These are phyloP conservation scores for Blastobasis lacticolella DNA, from an alignment of 2,888 invertebrate species.

Conservation along the genomic window DNA sequence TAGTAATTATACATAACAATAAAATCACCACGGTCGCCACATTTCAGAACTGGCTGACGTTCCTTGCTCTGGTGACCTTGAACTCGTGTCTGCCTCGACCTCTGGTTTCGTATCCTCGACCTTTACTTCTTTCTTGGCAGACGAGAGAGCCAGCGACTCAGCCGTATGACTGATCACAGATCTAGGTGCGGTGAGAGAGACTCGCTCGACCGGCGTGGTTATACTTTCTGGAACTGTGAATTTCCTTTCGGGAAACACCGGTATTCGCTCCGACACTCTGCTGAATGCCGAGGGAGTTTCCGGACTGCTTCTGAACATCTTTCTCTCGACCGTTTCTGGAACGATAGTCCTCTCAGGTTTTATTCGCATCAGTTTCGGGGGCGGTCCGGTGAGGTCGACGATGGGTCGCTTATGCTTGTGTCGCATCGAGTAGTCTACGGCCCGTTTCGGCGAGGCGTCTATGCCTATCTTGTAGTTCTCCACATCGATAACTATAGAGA, in stretches of 20 bases:
- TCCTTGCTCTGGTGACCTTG: slow-evolving; percentile 50
- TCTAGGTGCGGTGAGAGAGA: slow-evolving; percentile 19
- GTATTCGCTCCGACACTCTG: slow-evolving; percentile 17
- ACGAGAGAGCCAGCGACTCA: slow-evolving; percentile 48
- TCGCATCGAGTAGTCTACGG: slow-evolving; percentile 62
- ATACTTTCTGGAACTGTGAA: slow-evolving; percentile 50
- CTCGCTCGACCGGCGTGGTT: slow-evolving; percentile 34
- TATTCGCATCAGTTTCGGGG: slow-evolving; percentile 40
- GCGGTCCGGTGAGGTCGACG: slow-evolving; percentile 39
- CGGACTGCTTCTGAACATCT: slow-evolving; percentile 17
- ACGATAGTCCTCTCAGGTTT: slow-evolving; percentile 26
- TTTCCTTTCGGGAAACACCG: slow-evolving; percentile 27
- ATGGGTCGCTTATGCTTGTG: slow-evolving; percentile 54
- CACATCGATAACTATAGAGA: slow-evolving; percentile 65
- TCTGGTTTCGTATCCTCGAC: slow-evolving; percentile 15
- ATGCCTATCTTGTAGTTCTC: slow-evolving; percentile 67
- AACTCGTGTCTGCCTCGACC: slow-evolving; percentile 39
- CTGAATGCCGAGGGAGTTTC: slow-evolving; percentile 43
- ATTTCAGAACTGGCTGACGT: slow-evolving; percentile 47
- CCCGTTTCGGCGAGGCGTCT: slow-evolving; percentile 63
- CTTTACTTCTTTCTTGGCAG: slow-evolving; percentile 17
- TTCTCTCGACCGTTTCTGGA: slow-evolving; percentile 15
- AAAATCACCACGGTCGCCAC: slow-evolving; percentile 62
- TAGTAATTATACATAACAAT: neutral
- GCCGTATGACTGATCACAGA: slow-evolving; percentile 66